A percentile compares a stretch with the other conserved stretches of the same genome.
Evolutionary conservation across 2,113 vertebrate genomes (phyloP).

Genomic region (Pterocles burchelli): DNA sequence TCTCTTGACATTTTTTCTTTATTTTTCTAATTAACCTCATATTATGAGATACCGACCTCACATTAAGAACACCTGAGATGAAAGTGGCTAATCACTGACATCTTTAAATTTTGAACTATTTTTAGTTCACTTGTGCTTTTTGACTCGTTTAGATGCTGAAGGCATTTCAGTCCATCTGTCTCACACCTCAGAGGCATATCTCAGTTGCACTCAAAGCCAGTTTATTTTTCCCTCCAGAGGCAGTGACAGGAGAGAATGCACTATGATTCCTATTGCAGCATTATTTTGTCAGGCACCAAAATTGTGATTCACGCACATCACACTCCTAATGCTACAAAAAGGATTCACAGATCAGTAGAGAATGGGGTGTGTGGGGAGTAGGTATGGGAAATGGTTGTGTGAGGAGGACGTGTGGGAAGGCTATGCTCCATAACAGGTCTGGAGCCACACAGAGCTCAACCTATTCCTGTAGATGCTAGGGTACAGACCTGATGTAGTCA

Average conservation of each 20-base stretch:
- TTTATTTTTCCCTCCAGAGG: slow-evolving; percentile 18
- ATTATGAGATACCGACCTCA: slow-evolving; percentile 27
- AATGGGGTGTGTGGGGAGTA: not conserved
- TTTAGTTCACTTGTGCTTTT: slow-evolving; percentile 39
- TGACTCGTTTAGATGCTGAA: slow-evolving; percentile 42
- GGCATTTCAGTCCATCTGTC: slow-evolving; percentile 52
- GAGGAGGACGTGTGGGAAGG: not conserved
- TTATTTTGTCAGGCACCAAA: slow-evolving; percentile 40
- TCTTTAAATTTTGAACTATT: slow-evolving; percentile 46
- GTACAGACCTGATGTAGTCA: not conserved
- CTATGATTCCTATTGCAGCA: not conserved
- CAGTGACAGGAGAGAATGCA: slow-evolving; percentile 1
- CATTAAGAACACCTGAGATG: slow-evolving; percentile 25
- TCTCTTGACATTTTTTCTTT: slow-evolving; percentile 47
- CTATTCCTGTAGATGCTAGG: not conserved
- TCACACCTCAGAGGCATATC: slow-evolving; percentile 30
- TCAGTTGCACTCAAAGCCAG: slow-evolving; percentile 30
- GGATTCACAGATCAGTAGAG: not conserved
- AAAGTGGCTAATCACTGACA: slow-evolving; percentile 36
- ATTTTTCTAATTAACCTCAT: slow-evolving; percentile 63
- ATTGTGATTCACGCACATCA: not conserved
- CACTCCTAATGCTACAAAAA: slow-evolving; percentile 20
- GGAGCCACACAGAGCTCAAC: not conserved
- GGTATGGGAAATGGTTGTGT: not conserved
- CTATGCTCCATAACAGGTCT: not conserved